These are phyloP conservation scores for Diabrotica undecimpunctata DNA, from an alignment of 1,140 invertebrate species.

Conservation along the genomic window DNA sequence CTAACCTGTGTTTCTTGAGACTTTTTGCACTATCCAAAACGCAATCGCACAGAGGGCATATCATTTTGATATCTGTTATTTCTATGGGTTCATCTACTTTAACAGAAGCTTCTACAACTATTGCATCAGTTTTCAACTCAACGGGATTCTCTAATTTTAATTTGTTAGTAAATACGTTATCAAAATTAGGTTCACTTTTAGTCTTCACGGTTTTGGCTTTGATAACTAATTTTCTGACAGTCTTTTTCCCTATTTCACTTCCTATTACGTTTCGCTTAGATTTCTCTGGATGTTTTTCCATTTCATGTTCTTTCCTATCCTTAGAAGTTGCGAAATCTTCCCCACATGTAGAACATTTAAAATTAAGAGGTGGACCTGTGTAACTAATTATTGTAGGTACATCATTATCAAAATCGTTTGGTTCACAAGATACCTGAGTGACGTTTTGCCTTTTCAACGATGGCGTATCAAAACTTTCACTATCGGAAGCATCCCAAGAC, in stretches of 20 bases:
- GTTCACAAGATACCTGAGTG: constrained; percentile 14
- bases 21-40: constrained; percentile 44
- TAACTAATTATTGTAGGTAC: constrained; percentile 35
- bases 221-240: constrained; percentile 39
- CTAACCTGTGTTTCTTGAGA: constrained; percentile 54
- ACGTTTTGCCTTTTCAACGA: constrained; percentile 29
- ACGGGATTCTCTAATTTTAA: constrained; percentile 36
- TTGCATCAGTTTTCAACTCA: constrained; percentile 18
- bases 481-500: constrained; percentile 63
- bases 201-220: constrained; percentile 38
- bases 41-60: constrained; percentile 36
- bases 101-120: constrained; percentile 6
- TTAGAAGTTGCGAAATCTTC: constrained; percentile 61
- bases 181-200: constrained; percentile 38
- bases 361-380: constrained; percentile 40
- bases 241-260: constrained; percentile 35
- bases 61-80: constrained; percentile 19
- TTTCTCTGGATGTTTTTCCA: constrained; percentile 46
- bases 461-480: constrained; percentile 57
- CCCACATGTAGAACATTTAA: constrained; percentile 59
- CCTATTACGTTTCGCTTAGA: constrained; percentile 26
- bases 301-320: constrained; percentile 61
- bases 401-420: constrained; percentile 29
- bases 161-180: constrained; percentile 44
- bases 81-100: constrained; percentile 4